Evolutionary conservation across 1,140 invertebrate species (phyloP).

Genomic region (Drosophila melanogaster): Release_6_plus_ISO1_MT NT_033779.5:22030001-22030500

Average conservation of each 20-base stretch:
- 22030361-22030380: no score
- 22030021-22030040: constrained; percentile 50
- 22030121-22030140: constrained; percentile 77
- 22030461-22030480: no score
- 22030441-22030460: no score
- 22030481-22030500: no score
- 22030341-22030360: no score
- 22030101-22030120: constrained; percentile 85
- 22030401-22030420: no score
- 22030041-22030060: constrained; percentile 31
- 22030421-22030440: no score
- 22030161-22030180: constrained; percentile 76
- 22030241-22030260: constrained; percentile 74
- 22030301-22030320: neutral
- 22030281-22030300: neutral
- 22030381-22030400: no score
- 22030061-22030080: constrained; percentile 84
- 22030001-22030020: constrained; percentile 58
- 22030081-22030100: constrained; percentile 85
- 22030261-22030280: constrained; percentile 1
- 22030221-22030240: constrained; percentile 80
- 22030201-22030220: constrained; percentile 73
- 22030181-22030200: constrained; percentile 54
- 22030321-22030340: no score
- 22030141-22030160: constrained; percentile 61